Evolutionary conservation across 2,797 vertebrate species (phyloP), one percentile per base, ranked within the genome.

Genomic region (Hemibagrus guttatus): DNA sequence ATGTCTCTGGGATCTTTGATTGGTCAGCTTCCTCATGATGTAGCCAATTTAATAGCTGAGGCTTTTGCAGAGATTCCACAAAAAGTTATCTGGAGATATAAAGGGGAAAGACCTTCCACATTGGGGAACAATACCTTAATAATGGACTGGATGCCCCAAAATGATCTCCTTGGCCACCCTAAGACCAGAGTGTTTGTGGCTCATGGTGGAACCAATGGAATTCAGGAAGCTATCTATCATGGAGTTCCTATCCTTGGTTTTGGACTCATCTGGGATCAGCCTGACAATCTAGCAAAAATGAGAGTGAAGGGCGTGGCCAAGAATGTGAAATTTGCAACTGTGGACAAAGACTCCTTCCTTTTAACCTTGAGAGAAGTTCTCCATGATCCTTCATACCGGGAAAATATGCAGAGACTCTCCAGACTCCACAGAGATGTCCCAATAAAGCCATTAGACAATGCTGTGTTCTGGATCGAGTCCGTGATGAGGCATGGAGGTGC

Each of bases 1-100:
- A 94, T 92, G 91, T 92, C 91, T 81, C 86, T 92, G 58, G 91
- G 91, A 39, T 90, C 91, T 35, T 46, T 91, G 16, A 76, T 92
- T 59, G 75, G 84, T 61, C 64, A 88, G 21, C 86, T 90, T 84
- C 89, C 90, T 13, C 80, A 63, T 42, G 87, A 86, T 71, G 85
- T 91, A 3, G 83, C 87, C 3, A 79, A 92, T 63, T 87, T 79
- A 14, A 86, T 92, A 59, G 92, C 90, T 49, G 86, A 82, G 79
- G 91, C 89, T 19, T 92, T 92, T 85, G 88, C 90, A 54, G 85
- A 87, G 64, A 82, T 92, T 63, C 91, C 92, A n/a, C 92, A 91
- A 68, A 92, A 92, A 52, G 76, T 92, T 1, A 89, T 91, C 61
- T 92, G 90, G 92, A 86, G 85, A 68, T 87, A 92, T 64, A 64